These are phyloP conservation scores for Nanorana parkeri DNA, from an alignment of 2,113 vertebrate genomes.

Conservation along the genomic window DNA sequence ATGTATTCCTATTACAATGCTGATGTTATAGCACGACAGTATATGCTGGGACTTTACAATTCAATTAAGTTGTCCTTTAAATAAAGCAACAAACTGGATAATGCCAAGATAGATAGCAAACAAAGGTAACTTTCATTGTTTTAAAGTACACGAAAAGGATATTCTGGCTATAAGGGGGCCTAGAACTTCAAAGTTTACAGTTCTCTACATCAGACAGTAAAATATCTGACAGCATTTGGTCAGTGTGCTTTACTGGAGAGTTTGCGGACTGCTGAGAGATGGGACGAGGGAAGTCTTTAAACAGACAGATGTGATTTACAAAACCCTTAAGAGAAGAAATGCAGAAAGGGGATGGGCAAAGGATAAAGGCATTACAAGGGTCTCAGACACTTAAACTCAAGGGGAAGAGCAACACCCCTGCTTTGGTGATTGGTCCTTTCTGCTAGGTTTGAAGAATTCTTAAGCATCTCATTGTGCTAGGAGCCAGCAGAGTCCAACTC, in stretches of 20 bases:
- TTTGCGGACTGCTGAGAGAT: neutral
- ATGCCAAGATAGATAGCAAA: too few relatives aligned
- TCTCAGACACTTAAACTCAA: conserved; percentile 61
- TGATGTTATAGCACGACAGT: too few relatives aligned
- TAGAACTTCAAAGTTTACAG: neutral
- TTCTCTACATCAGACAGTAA: neutral
- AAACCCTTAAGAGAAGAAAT: neutral
- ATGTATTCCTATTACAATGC: too few relatives aligned
- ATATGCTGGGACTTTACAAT: too few relatives aligned
- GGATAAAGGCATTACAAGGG: conserved; percentile 33
- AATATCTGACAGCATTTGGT: conserved; percentile 9
- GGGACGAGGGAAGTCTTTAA: neutral
- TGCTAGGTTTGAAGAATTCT: conserved; percentile 63
- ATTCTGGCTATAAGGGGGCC: neutral
- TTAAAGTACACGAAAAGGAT: neutral
- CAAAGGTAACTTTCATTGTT: neutral
- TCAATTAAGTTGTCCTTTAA: too few relatives aligned
- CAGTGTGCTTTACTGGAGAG: neutral
- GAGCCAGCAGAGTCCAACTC: conserved; percentile 34
- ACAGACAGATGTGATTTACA: conserved; percentile 22
- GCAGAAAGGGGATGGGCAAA: conserved; percentile 28
- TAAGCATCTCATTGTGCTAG: conserved; percentile 61
- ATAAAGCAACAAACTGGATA: too few relatives aligned
- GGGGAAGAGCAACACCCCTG: conserved; percentile 66
- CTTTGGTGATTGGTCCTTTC: conserved; percentile 71